A percentile compares a stretch with the other conserved stretches of the same genome.
Conservation (phyloP, 2,888 invertebrate species). For the Troides helena region DNA sequence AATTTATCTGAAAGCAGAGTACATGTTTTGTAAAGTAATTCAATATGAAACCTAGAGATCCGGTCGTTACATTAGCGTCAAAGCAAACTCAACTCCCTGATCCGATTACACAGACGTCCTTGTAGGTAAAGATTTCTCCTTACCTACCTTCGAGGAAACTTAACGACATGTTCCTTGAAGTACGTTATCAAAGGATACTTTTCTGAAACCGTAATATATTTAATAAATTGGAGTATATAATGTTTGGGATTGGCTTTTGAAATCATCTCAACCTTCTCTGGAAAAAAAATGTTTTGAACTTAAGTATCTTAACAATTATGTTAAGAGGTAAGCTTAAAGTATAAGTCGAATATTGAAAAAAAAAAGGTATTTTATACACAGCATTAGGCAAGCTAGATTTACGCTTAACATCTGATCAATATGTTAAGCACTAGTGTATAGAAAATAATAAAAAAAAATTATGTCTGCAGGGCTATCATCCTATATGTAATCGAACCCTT, state of each 20-base stretch:
- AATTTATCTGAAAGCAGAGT: neutral
- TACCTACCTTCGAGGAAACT: slow-evolving; percentile 9
- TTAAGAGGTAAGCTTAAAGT: too few relatives aligned
- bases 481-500: too few relatives aligned
- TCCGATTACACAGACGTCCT: slow-evolving; percentile 20
- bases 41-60: slow-evolving; percentile 10
- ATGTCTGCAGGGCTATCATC: too few relatives aligned
- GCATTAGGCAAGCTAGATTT: too few relatives aligned
- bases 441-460: too few relatives aligned
- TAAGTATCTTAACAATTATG: too few relatives aligned
- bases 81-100: slow-evolving; percentile 23
- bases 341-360: too few relatives aligned
- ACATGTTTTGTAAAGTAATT: slow-evolving; percentile 9
- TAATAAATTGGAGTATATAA: neutral
- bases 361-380: too few relatives aligned
- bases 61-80: slow-evolving; percentile 19
- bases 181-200: slow-evolving; percentile 16
- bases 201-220: slow-evolving; percentile 4
- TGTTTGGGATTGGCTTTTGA: neutral
- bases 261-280: neutral
- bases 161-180: slow-evolving; percentile 10
- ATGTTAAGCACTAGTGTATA: too few relatives aligned
- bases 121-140: slow-evolving; percentile 19
- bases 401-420: too few relatives aligned
- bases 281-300: too few relatives aligned